Percentiles rank a stretch among this genome's conserved stretches.
Evolutionary conservation across 2,797 vertebrate species (phyloP).

Genomic region (Notolepis coatsorum): DNA sequence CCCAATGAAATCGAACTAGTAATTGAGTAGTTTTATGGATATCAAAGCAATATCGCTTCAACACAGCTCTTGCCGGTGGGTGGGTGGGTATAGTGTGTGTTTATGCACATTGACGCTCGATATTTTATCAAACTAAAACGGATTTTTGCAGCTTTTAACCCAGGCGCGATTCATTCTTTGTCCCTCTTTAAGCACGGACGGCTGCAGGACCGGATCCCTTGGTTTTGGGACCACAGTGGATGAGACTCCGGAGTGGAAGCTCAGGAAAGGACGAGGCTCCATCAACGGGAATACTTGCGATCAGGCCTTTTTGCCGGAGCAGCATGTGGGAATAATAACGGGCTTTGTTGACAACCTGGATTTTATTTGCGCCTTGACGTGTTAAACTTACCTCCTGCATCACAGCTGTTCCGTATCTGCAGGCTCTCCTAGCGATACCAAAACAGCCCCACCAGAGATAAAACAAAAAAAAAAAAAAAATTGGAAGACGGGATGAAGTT

Average conservation of each 20-base stretch:
- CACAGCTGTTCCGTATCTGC: neutral
- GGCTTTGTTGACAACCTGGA: conserved; percentile 10
- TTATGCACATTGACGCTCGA: conserved; percentile 11
- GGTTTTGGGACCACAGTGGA: conserved; percentile 25
- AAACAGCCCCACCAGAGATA: conserved; percentile 8
- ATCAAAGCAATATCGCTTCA: conserved; percentile 31
- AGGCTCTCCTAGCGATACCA: neutral
- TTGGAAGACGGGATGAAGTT: conserved; percentile 26
- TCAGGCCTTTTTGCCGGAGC: conserved; percentile 54
- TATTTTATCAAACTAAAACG: neutral
- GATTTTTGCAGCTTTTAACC: conserved; percentile 1
- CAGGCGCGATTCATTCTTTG: conserved; percentile 10
- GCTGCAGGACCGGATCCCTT: conserved; percentile 16
- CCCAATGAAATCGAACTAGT: conserved; percentile 26
- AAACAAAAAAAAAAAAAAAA: too few relatives aligned
- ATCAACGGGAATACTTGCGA: conserved; percentile 33
- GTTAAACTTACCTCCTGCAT: neutral
- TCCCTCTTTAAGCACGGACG: conserved; percentile 12
- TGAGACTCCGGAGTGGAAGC: conserved; percentile 47
- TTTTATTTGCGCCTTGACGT: conserved; percentile 13
- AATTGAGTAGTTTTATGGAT: conserved; percentile 31
- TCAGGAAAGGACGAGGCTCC: conserved; percentile 72
- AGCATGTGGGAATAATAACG: conserved; percentile 23
- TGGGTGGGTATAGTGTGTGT: conserved; percentile 11
- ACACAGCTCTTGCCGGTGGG: conserved; percentile 3